Evolutionary conservation across 2,797 vertebrate species (phyloP).

Genomic region (Botia almorhae): DNA sequence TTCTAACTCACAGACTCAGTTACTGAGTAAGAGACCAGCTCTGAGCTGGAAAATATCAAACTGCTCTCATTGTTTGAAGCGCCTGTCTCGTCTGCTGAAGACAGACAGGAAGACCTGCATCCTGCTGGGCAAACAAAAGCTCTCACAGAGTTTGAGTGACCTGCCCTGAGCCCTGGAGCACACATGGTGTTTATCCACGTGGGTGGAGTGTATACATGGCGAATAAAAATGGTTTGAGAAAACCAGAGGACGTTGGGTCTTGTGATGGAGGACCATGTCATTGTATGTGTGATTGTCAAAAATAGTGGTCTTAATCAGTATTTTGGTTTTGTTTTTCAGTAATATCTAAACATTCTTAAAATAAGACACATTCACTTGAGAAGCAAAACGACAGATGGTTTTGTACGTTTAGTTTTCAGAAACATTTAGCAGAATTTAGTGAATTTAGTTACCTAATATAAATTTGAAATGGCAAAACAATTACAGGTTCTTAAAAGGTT

Average conservation of each 20-base stretch:
- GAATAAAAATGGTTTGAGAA: conserved; percentile 10
- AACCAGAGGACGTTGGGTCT: not conserved
- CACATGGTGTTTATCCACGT: conserved; percentile 18
- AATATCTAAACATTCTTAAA: not conserved
- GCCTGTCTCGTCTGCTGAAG: conserved; percentile 17
- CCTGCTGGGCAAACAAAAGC: conserved; percentile 32
- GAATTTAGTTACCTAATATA: no score
- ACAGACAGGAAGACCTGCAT: not conserved
- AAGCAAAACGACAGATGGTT: not conserved
- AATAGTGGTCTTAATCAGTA: not conserved
- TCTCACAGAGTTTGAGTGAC: conserved; percentile 6
- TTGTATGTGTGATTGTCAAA: conserved; percentile 10
- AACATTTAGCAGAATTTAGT: not conserved
- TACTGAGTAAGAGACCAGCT: conserved; percentile 10
- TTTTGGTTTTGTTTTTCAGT: not conserved
- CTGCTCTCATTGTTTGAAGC: conserved; percentile 7
- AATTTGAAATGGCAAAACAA: no score
- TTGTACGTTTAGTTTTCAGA: not conserved
- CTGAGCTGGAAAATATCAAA: conserved; percentile 17
- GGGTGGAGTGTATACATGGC: not conserved
- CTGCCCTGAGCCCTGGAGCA: not conserved
- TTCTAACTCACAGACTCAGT: not conserved
- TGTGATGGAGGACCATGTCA: not conserved
- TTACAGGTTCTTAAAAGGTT: no score
- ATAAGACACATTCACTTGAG: not conserved